phyloP scores from a whole-genome alignment of 2,888 invertebrate species.

The Nephrotoma guestfalica region DNA sequence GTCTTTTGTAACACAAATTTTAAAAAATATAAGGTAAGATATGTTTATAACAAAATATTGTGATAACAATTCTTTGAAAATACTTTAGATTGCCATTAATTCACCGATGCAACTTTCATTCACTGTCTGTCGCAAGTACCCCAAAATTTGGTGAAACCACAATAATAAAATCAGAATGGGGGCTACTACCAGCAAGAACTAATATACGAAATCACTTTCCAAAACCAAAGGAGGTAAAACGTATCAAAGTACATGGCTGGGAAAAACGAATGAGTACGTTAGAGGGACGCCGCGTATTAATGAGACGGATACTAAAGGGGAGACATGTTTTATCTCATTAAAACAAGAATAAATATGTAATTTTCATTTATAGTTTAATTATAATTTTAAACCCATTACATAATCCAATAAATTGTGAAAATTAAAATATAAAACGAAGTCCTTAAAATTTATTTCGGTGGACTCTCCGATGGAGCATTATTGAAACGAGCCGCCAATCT shows the following conservation, averaged over 20 bases:
- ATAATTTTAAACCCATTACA: neutral
- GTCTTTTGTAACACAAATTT: neutral
- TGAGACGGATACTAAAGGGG: constrained; percentile 58
- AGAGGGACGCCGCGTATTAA: constrained; percentile 46
- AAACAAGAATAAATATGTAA: constrained; percentile 10
- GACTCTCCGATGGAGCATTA: neutral
- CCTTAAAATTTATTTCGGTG: neutral
- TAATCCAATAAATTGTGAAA: neutral
- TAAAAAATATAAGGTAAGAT: neutral
- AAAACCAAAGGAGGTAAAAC: constrained; percentile 48
- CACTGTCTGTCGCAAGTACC: neutral
- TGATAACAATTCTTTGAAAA: neutral
- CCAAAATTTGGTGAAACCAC: neutral
- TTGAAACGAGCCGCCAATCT: neutral
- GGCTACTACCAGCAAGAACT: constrained; percentile 23
- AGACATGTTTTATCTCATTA: constrained; percentile 50
- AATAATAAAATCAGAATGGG: constrained; percentile 15
- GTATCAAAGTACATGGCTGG: constrained; percentile 53
- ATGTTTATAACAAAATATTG: neutral
- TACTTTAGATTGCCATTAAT: neutral
- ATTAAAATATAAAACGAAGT: neutral
- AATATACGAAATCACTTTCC: constrained; percentile 54
- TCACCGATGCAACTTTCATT: neutral
- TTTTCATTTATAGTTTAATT: neutral
- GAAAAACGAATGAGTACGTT: constrained; percentile 46